Evolutionary conservation across 2,888 invertebrate genomes (phyloP), one percentile per base, ranked within the genome.

Genomic region (Rhimphoctona megacephalus): DNA sequence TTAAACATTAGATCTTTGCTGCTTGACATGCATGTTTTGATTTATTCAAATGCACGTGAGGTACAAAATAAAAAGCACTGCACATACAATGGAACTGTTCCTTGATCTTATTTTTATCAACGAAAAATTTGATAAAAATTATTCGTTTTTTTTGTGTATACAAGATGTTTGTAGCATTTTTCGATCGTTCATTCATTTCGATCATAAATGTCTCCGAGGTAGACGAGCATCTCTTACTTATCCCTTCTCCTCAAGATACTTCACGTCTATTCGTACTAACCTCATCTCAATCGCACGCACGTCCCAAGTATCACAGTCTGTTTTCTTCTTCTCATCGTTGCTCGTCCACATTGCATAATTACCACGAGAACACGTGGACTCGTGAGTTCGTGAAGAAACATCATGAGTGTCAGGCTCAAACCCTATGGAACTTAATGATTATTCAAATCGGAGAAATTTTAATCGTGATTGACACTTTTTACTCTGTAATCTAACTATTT

Each of bases 341-440:
- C 54, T 36, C 39, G 61, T 49, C n/a, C 67, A 81, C 43, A 78
- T 84, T 83, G 86, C 80, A 70, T 39, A 77, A 82, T 78, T 57
- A 57, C 22, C 46, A 25, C 9, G 66, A 43, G 76, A 80, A 80
- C 83, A 83, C 83, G 85, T 83, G 83, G 83, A 83, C 30, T 66
- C 46, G 39, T 19, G 8, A 36, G 43, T 54, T 25, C 49, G 52
- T 78, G 67, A 69, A 67, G 66, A 78, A 43, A 78, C 39, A 4
- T 9, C 17, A 30, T 22, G 30, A 70, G 57, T 74, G 43, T 43
- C 57, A 57, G 17, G 25, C 74, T 54, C 54, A 17, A 25, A 43
- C 17, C 43, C 43, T 25, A 43, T 43, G 19, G 61, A 57, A 30
- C 74, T 74, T 46, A 30, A 64, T 30, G 76, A 64, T 76, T 43